Evolutionary conservation across 1,140 invertebrate species (phyloP).

Genomic region (Trichoplusia ni): DNA sequence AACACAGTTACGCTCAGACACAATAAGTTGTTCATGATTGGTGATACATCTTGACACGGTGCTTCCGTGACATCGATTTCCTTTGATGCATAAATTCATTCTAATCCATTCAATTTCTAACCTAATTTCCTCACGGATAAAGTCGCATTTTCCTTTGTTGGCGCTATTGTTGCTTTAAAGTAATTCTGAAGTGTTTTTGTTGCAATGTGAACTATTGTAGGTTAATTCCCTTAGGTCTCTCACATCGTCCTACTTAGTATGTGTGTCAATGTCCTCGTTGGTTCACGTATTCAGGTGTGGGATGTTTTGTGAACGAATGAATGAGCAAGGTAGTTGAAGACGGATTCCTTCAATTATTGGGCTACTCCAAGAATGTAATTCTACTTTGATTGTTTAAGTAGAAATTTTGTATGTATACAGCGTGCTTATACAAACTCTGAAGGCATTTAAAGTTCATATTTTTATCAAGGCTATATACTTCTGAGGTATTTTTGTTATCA

Average conservation of each 20-base stretch:
- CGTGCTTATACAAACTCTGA: no score
- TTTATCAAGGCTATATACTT: no score
- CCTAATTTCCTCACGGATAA: background rate
- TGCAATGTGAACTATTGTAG: constrained; percentile 24
- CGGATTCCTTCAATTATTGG: no score
- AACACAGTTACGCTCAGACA: background rate
- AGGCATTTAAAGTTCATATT: no score
- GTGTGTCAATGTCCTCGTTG: constrained; percentile 21
- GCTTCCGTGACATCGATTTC: constrained; percentile 23
- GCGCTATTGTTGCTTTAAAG: constrained; percentile 1
- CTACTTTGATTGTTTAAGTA: no score
- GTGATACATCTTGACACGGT: constrained; percentile 15
- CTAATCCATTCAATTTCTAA: background rate
- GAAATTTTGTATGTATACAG: no score
- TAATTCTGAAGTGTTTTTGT: constrained; percentile 23
- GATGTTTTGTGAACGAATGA: constrained; percentile 3
- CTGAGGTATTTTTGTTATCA: no score
- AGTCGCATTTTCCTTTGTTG: background rate
- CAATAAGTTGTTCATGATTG: constrained; percentile 2
- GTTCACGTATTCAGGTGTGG: constrained; percentile 8
- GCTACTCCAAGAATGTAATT: no score
- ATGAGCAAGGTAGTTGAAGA: background rate
- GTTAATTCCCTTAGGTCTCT: constrained; percentile 25
- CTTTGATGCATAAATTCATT: constrained; percentile 18
- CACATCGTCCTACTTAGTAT: constrained; percentile 21